Percentiles rank a stretch among this genome's conserved stretches.
Evolutionary conservation across 2,888 invertebrate species (phyloP).

Genomic region (Xanthorhoe designata): DNA sequence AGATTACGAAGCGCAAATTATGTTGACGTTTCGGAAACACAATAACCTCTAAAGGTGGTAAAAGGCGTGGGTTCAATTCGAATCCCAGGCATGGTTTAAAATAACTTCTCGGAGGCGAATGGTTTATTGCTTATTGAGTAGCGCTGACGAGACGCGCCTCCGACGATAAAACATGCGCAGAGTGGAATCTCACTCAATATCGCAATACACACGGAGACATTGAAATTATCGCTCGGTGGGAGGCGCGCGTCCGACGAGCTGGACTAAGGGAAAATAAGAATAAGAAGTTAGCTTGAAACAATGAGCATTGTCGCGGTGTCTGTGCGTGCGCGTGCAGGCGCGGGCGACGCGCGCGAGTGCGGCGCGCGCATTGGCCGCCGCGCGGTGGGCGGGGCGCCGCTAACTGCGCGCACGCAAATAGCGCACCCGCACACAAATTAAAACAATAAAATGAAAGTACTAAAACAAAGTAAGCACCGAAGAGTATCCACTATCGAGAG

Average conservation of each 20-base stretch:
- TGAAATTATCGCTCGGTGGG: slow-evolving; percentile 83
- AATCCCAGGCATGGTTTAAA: slow-evolving; percentile 76
- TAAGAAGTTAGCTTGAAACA: slow-evolving; percentile 78
- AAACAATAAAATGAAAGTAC: slow-evolving; percentile 85
- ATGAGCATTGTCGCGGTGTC: slow-evolving; percentile 80
- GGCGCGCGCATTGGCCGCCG: slow-evolving; percentile 74
- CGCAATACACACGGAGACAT: slow-evolving; percentile 79
- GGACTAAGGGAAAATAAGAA: slow-evolving; percentile 74
- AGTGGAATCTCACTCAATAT: slow-evolving; percentile 83
- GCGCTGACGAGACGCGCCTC: slow-evolving; percentile 80
- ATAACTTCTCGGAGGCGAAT: slow-evolving; percentile 83
- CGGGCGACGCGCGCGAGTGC: slow-evolving; percentile 59
- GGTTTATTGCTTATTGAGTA: slow-evolving; percentile 85
- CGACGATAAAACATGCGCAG: slow-evolving; percentile 77
- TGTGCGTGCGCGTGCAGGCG: slow-evolving; percentile 55
- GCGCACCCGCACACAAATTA: slow-evolving; percentile 84
- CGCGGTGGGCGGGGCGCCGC: slow-evolving; percentile 76
- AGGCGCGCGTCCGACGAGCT: slow-evolving; percentile 69
- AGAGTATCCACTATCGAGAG: slow-evolving; percentile 78
- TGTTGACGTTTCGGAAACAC: slow-evolving; percentile 75
- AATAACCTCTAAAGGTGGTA: slow-evolving; percentile 85
- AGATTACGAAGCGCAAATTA: slow-evolving; percentile 48
- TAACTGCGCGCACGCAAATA: slow-evolving; percentile 85
- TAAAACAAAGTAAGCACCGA: slow-evolving; percentile 81
- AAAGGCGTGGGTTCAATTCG: slow-evolving; percentile 76